These are phyloP conservation scores for Syrrhaptes paradoxus DNA, from an alignment of 2,113 vertebrate species.

Conservation along the genomic window DNA sequence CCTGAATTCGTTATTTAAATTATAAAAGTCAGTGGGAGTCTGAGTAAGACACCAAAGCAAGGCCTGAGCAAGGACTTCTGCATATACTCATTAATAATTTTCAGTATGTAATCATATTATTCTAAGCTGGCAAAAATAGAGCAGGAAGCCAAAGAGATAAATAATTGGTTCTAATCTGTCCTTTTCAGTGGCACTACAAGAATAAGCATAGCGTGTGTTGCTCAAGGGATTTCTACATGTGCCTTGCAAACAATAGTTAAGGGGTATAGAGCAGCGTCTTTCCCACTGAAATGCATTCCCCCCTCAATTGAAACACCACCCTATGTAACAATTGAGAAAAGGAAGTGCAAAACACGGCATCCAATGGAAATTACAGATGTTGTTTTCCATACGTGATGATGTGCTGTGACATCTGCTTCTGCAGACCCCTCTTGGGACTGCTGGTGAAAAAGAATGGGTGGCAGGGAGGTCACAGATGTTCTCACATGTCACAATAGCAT, in stretches of 20 bases:
- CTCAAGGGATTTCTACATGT: background rate
- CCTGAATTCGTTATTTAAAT: background rate
- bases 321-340: background rate
- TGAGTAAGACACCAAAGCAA: background rate
- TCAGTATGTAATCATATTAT: conserved; percentile 18
- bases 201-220: background rate
- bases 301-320: background rate
- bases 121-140: conserved; percentile 27
- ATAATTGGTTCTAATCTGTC: conserved; percentile 47
- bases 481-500: background rate
- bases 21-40: background rate
- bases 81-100: conserved; percentile 28
- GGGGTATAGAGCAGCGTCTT: background rate
- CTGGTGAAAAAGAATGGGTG: background rate
- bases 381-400: background rate
- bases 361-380: conserved; percentile 27
- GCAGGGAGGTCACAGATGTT: conserved; percentile 10
- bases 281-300: background rate
- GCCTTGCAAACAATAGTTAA: background rate
- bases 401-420: conserved; percentile 13
- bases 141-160: conserved; percentile 44
- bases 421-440: background rate
- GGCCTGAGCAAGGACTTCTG: conserved; percentile 30
- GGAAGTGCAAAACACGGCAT: conserved; percentile 16
- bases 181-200: conserved; percentile 15